A percentile compares a stretch with the other conserved stretches of the same genome.
Evolutionary conservation across 2,113 vertebrate genomes (phyloP).

Genomic region (Muscicapa adusta): DNA sequence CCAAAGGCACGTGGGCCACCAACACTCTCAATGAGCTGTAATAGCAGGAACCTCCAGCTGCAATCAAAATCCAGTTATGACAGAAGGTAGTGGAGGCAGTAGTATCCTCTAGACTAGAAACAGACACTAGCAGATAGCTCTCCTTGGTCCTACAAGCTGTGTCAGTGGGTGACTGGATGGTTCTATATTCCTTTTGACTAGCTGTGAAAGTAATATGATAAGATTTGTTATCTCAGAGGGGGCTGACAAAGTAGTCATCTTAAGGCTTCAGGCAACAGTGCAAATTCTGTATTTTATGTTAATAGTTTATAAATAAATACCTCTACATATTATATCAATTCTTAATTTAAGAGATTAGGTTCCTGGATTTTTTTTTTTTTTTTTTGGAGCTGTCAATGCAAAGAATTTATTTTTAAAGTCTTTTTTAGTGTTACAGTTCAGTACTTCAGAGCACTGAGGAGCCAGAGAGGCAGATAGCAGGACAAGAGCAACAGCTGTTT

Average conservation of each 20-base stretch:
- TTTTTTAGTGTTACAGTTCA: neutral
- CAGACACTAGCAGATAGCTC: neutral
- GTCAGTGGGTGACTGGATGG: neutral
- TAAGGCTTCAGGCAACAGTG: neutral
- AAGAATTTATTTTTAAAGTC: neutral
- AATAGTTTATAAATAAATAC: neutral
- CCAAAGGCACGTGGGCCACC: neutral
- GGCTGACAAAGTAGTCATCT: neutral
- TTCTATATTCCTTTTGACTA: neutral
- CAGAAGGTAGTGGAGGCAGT: neutral
- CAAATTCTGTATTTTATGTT: neutral
- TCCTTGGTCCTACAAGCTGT: neutral
- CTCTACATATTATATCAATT: neutral
- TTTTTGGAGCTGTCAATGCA: neutral
- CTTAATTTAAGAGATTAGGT: neutral
- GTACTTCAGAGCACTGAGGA: neutral
- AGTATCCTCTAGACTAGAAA: neutral
- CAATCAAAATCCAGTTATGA: neutral
- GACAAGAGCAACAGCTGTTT: neutral
- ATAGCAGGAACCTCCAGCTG: neutral
- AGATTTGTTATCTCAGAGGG: neutral
- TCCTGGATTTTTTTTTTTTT: neutral
- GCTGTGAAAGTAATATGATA: neutral
- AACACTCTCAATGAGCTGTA: accelerated
- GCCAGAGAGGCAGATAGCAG: neutral